Evolutionary conservation across 2,888 invertebrate species (phyloP), one percentile per base, ranked within the genome.

Genomic region (Cataglyphis altisquamis): DNA sequence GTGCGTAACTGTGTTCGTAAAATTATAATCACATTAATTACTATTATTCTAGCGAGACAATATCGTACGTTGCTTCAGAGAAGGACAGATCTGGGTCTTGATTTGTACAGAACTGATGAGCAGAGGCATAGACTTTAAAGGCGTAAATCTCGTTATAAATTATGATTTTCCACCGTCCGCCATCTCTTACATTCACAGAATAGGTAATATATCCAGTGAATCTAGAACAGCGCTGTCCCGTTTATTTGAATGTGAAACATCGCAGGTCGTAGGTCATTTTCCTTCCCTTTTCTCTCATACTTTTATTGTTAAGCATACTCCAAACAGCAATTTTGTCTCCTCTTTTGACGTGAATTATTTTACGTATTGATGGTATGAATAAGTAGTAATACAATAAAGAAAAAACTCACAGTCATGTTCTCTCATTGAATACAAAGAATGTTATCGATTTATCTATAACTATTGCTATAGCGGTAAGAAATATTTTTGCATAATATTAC

Each of bases 21-120:
- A 25, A 48, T 4, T 18, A 9, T 75, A 39, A 64, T 25, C 25
- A 12, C 4, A 45, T 60, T 41, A 18, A 78, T 57, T 6, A 41
- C 8, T 84, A 86, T 85, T 86, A 88, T 95, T 95, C 57, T 96
- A 99, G 97, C 96, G 99, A 75, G 99, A 99, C 94, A 98, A 98
- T 94, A 98, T 98, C 21, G 98, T 99, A 15, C 96, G 97, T 88
- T 97, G 97, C 87, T 99, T 99, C 95, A 97, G 99, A 64, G 97
- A 97, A 93, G 99, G 99, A 0, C 97, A 97, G 94, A 97, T 99
- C 90, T 99, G 99, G 99, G 97, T 99, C 77, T 95, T 99, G 78
- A 98, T 99, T 90, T 99, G 99, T 95, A 99, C 99, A 0, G 99
- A 99, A 95, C 96, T 99, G 88, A 97, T 99, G 98, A 98, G 98